phyloP scores from a whole-genome alignment of 2,888 invertebrate species.

The Lathronympha strigana region DNA sequence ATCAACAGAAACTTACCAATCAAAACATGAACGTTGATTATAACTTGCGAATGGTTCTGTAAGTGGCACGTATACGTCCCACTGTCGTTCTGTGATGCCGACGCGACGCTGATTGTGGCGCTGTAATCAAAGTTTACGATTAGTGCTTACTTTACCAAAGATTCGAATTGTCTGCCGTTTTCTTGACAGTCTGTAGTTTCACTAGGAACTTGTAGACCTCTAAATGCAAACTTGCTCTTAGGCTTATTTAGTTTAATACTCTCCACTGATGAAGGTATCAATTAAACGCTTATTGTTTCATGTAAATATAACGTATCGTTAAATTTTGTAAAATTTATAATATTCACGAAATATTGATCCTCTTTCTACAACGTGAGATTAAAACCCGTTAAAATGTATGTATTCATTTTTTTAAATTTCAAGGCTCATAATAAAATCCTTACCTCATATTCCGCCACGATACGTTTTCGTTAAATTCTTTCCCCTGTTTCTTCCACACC shows the following conservation, averaged over 20 bases:
- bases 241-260: too few relatives aligned
- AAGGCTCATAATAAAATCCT: constrained; percentile 41
- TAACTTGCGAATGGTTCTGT: constrained; percentile 86
- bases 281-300: too few relatives aligned
- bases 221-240: too few relatives aligned
- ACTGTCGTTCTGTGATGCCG: constrained; percentile 86
- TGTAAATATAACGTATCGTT: too few relatives aligned
- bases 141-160: not conserved
- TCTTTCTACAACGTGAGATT: too few relatives aligned
- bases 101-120: constrained; percentile 78
- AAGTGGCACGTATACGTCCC: constrained; percentile 87
- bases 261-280: too few relatives aligned
- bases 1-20: constrained; percentile 85
- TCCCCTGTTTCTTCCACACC: constrained; percentile 79
- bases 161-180: too few relatives aligned
- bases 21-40: constrained; percentile 87
- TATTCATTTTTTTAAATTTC: not conserved
- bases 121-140: constrained; percentile 55
- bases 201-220: too few relatives aligned
- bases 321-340: too few relatives aligned
- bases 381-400: too few relatives aligned
- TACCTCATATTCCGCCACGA: constrained; percentile 79
- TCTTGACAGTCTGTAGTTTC: too few relatives aligned
- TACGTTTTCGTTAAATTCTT: constrained; percentile 70
- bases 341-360: too few relatives aligned